These are phyloP conservation scores for Panorpa germanica DNA, from an alignment of 2,888 invertebrate genomes.

Conservation along the genomic window DNA sequence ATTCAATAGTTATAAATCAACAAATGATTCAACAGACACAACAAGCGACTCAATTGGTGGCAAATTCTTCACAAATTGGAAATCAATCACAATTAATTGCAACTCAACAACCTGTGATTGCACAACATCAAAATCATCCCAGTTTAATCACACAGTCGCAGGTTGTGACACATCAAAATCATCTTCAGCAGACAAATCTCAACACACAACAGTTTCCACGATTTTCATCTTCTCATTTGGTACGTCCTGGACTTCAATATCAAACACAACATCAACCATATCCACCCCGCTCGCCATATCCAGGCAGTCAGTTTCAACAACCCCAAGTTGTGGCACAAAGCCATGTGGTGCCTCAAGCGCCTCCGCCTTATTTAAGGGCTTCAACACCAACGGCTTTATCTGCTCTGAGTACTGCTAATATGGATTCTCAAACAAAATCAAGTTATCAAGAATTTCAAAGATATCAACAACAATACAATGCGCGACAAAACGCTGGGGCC, in stretches of 20 bases:
- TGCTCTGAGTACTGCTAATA: conserved; percentile 23
- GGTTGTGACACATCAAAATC: too few species aligned
- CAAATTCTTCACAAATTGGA: too few species aligned
- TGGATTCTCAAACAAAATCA: conserved; percentile 41
- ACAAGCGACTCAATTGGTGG: too few species aligned
- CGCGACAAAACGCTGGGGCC: too few species aligned
- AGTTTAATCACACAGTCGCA: too few species aligned
- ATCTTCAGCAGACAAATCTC: conserved; percentile 13
- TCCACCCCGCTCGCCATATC: conserved; percentile 10
- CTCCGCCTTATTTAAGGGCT: conserved; percentile 15
- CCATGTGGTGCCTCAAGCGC: conserved; percentile 14
- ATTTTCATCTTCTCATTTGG: too few species aligned
- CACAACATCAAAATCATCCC: conserved; percentile 17
- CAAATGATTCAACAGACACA: too few species aligned
- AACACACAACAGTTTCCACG: conserved; percentile 11
- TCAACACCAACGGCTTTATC: conserved; percentile 12
- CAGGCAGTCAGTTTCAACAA: conserved; percentile 8
- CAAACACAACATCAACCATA: too few species aligned
- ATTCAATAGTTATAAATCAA: too few species aligned
- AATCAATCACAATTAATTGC: conserved; percentile 4
- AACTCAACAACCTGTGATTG: conserved; percentile 14
- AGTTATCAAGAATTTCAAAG: conserved; percentile 43
- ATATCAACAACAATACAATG: conserved; percentile 42
- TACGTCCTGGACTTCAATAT: not conserved
- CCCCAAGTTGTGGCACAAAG: conserved; percentile 9